These are phyloP conservation scores for Acromyrmex heyeri DNA, from an alignment of 1,140 invertebrate genomes.

Conservation along the genomic window DNA sequence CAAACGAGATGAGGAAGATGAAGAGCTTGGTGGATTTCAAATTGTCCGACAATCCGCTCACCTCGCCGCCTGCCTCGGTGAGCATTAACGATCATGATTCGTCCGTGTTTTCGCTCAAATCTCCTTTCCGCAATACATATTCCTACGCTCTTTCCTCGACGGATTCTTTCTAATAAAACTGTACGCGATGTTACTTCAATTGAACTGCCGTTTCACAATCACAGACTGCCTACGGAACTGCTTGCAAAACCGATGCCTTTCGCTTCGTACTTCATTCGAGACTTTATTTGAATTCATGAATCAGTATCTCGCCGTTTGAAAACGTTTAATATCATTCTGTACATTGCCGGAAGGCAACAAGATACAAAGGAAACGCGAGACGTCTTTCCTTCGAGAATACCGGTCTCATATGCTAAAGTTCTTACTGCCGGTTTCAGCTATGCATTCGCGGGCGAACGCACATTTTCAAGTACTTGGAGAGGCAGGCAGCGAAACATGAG, in stretches of 20 bases:
- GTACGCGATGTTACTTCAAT: constrained; percentile 12
- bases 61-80: constrained; percentile 96
- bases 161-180: constrained; percentile 28
- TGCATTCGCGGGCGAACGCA: constrained; percentile 96
- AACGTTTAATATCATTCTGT: not conserved
- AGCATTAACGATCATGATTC: constrained; percentile 74
- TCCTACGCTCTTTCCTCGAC: constrained; percentile 6
- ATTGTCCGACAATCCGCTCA: constrained; percentile 95
- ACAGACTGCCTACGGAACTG: constrained; percentile 19
- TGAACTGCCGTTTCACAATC: constrained; percentile 5
- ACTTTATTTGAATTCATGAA: constrained; percentile 35
- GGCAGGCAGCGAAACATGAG: constrained; percentile 92
- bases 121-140: not conserved
- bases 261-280: constrained; percentile 24
- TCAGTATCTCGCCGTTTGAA: not conserved
- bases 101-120: not conserved
- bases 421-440: constrained; percentile 88
- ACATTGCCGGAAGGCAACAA: not conserved
- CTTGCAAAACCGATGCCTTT: constrained; percentile 31
- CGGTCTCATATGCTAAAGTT: constrained; percentile 2
- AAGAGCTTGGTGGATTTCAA: constrained; percentile 92
- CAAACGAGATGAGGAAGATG: constrained; percentile 95
- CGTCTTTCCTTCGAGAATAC: not conserved
- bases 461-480: constrained; percentile 97
- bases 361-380: not conserved